Percentiles rank a stretch among this genome's conserved stretches.
Conservation (phyloP, 2,888 invertebrate species). For the Gonocerus acuteangulatus region DNA sequence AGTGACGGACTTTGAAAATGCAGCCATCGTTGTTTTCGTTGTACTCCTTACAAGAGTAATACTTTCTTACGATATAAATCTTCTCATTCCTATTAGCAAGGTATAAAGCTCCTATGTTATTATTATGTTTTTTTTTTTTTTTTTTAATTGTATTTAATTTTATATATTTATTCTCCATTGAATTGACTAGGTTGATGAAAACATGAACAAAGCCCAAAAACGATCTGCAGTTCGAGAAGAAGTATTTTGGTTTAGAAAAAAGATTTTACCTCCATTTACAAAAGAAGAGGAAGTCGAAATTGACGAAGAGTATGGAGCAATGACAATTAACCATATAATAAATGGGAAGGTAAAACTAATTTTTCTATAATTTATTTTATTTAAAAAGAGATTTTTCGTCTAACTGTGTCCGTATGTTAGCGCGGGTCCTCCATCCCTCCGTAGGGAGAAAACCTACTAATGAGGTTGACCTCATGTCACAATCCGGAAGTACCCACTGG, state of each 20-base stretch:
- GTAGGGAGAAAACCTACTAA: no score
- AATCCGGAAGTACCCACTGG: no score
- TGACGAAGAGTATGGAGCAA: conserved; percentile 47
- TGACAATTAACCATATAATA: conserved; percentile 94
- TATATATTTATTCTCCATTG: neutral
- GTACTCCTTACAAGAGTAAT: conserved; percentile 94
- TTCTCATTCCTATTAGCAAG: conserved; percentile 95
- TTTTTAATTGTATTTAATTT: neutral
- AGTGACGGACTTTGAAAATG: conserved; percentile 98
- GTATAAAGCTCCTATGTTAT: conserved; percentile 47
- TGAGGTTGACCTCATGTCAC: no score
- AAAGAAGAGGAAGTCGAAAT: conserved; percentile 15
- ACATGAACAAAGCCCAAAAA: conserved; percentile 91
- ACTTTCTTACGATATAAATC: conserved; percentile 88
- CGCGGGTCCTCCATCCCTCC: no score
- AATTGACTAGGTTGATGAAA: conserved; percentile 70
- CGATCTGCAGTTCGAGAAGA: conserved; percentile 74
- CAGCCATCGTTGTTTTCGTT: conserved; percentile 95
- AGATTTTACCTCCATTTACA: conserved; percentile 49
- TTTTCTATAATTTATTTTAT: neutral
- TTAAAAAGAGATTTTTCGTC: no score
- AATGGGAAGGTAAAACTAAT: conserved; percentile 86
- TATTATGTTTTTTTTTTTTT: neutral
- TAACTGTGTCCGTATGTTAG: no score
- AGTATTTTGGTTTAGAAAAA: conserved; percentile 92